A percentile compares a stretch with the other conserved stretches of the same genome.
phyloP scores from a whole-genome alignment of 1,140 invertebrate genomes.

The Euglossa dilemma region DNA sequence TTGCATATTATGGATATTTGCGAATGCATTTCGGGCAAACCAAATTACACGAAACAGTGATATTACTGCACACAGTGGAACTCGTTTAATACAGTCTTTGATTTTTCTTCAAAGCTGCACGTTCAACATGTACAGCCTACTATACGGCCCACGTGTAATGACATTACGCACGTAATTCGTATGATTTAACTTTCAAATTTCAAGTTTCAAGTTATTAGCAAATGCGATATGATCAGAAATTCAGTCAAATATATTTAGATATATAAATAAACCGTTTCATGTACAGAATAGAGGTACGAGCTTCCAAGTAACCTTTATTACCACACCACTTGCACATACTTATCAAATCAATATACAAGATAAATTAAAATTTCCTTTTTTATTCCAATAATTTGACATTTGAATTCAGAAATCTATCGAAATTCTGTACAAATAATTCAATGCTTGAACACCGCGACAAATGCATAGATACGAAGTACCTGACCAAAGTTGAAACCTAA shows the following conservation, averaged over 20 bases:
- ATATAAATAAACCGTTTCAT: not conserved
- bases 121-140: too few relatives aligned
- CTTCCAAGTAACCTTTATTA: not conserved
- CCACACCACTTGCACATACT: too few relatives aligned
- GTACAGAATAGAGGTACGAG: not conserved
- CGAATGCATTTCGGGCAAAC: not conserved
- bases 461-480: too few relatives aligned
- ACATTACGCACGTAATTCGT: not conserved
- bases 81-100: not conserved
- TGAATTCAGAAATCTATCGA: too few relatives aligned
- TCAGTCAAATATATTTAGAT: not conserved
- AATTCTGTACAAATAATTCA: too few relatives aligned
- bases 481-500: too few relatives aligned
- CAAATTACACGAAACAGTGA: not conserved
- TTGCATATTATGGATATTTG: too few relatives aligned
- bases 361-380: too few relatives aligned
- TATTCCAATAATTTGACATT: too few relatives aligned
- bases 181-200: not conserved
- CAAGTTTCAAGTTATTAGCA: not conserved
- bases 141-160: not conserved
- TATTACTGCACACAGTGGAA: not conserved
- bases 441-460: too few relatives aligned
- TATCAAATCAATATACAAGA: too few relatives aligned
- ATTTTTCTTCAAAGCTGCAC: not conserved
- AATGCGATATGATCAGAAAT: not conserved